A percentile compares a stretch with the other conserved stretches of the same genome.
These are phyloP conservation scores for Diorhabda sublineata DNA, from an alignment of 1,140 invertebrate genomes.

Conservation along the genomic window DNA sequence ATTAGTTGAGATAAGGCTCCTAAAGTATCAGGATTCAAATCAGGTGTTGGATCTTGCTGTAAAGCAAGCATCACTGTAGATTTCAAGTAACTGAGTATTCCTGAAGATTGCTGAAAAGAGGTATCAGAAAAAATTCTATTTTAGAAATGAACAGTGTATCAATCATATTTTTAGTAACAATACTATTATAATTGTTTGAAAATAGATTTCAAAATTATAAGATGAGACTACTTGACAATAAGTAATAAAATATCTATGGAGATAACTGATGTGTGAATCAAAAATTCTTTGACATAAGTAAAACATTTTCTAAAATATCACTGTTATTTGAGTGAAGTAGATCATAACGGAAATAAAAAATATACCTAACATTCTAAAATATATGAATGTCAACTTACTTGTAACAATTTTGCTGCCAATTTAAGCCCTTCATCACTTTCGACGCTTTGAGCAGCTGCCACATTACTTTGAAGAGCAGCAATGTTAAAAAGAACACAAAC, in stretches of 20 bases:
- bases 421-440: conserved; percentile 94
- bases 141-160: too few species aligned
- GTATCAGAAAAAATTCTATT: too few species aligned
- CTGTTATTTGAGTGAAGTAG: too few species aligned
- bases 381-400: conserved; percentile 54
- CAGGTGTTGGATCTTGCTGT: conserved; percentile 92
- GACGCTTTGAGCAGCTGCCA: conserved; percentile 80
- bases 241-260: too few species aligned
- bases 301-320: too few species aligned
- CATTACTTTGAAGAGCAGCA: conserved; percentile 85
- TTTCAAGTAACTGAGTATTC: conserved; percentile 88
- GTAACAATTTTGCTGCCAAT: conserved; percentile 86
- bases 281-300: too few species aligned
- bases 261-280: too few species aligned
- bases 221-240: too few species aligned
- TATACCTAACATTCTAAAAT: background rate
- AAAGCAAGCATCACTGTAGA: conserved; percentile 77
- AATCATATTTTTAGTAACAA: too few species aligned
- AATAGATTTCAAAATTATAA: too few species aligned
- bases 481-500: conserved; percentile 97
- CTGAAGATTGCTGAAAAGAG: conserved; percentile 73
- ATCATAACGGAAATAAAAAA: conserved; percentile 5
- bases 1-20: conserved; percentile 81
- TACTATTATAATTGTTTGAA: too few species aligned
- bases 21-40: conserved; percentile 89